These are phyloP conservation scores for Leucophenga varia DNA, from an alignment of 1,140 invertebrate species.

Conservation along the genomic window DNA sequence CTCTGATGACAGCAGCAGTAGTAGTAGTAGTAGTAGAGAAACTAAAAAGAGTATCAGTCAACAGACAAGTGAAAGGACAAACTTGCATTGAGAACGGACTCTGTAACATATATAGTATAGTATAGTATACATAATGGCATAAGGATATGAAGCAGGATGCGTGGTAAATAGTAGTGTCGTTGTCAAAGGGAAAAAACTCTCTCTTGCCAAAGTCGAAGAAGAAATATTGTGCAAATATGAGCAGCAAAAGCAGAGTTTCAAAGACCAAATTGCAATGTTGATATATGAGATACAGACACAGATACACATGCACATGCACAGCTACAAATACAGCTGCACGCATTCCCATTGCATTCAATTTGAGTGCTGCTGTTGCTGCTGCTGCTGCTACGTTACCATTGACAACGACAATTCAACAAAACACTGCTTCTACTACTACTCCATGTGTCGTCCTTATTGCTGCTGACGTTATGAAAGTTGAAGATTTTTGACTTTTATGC, in stretches of 20 bases:
- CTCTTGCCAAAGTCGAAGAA: too few species aligned
- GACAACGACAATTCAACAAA: constrained; percentile 48
- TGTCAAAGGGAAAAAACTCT: not conserved
- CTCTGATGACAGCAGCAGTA: constrained; percentile 17
- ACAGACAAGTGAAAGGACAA: constrained; percentile 44
- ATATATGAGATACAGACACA: too few species aligned
- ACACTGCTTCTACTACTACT: too few species aligned
- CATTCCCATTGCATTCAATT: too few species aligned
- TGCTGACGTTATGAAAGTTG: constrained; percentile 46
- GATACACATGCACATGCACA: too few species aligned
- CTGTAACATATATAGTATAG: too few species aligned
- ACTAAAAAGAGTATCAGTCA: constrained; percentile 3
- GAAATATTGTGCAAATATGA: constrained; percentile 49
- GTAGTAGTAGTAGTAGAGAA: not conserved
- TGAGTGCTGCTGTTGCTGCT: too few species aligned
- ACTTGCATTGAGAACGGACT: too few species aligned
- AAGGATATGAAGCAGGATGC: constrained; percentile 41
- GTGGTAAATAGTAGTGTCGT: not conserved
- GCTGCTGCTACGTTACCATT: constrained; percentile 33
- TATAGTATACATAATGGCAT: too few species aligned
- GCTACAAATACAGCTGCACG: too few species aligned
- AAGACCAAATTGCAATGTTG: too few species aligned
- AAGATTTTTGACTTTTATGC: constrained; percentile 54
- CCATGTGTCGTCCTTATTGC: constrained; percentile 34
- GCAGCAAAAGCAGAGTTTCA: constrained; percentile 22